A percentile compares a stretch with the other conserved stretches of the same genome.
phyloP scores from a whole-genome alignment of 2,113 vertebrate species.

The Chascanopsetta lugubris region DNA sequence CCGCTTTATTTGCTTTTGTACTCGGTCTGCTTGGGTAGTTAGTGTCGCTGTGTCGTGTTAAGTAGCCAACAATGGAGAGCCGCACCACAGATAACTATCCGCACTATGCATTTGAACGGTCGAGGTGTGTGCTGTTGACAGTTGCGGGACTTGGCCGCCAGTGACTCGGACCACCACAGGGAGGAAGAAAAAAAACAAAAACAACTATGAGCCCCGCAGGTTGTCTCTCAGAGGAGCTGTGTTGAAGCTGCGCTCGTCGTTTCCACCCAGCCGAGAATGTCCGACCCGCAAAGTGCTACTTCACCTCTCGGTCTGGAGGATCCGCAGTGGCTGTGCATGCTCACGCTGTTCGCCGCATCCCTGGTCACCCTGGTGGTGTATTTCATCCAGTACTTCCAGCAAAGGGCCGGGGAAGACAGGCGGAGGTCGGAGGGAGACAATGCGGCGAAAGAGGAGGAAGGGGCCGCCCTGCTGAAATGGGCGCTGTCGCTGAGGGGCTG shows the following conservation, averaged over 20 bases:
- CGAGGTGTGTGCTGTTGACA: slow-evolving; percentile 8
- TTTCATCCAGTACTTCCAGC: slow-evolving; percentile 81
- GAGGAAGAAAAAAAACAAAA: no score
- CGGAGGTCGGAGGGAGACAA: slow-evolving; percentile 14
- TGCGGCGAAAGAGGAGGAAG: slow-evolving; percentile 70
- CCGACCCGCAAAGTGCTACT: slow-evolving; percentile 73
- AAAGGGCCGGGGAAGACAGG: slow-evolving; percentile 34
- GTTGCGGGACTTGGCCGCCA: slow-evolving; percentile 8
- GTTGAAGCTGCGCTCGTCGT: slow-evolving; percentile 24
- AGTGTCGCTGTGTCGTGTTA: background rate
- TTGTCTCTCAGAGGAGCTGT: slow-evolving; percentile 41
- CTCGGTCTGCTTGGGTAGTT: background rate
- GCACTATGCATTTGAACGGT: slow-evolving; percentile 10
- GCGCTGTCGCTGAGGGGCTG: slow-evolving; percentile 88
- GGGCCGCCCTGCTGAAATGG: slow-evolving; percentile 86
- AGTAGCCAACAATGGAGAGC: background rate
- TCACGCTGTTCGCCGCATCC: slow-evolving; percentile 85
- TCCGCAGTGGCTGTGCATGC: slow-evolving; percentile 84
- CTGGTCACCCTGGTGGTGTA: slow-evolving; percentile 83
- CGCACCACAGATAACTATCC: slow-evolving; percentile 27
- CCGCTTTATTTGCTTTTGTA: background rate
- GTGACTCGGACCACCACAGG: slow-evolving; percentile 13
- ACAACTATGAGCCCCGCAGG: slow-evolving; percentile 35
- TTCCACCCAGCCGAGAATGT: slow-evolving; percentile 77
- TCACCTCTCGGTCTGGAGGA: slow-evolving; percentile 75